Percentiles rank a stretch among this genome's conserved stretches.
These are phyloP conservation scores for Furnarius figulus DNA, from an alignment of 2,113 vertebrate species.

Conservation along the genomic window DNA sequence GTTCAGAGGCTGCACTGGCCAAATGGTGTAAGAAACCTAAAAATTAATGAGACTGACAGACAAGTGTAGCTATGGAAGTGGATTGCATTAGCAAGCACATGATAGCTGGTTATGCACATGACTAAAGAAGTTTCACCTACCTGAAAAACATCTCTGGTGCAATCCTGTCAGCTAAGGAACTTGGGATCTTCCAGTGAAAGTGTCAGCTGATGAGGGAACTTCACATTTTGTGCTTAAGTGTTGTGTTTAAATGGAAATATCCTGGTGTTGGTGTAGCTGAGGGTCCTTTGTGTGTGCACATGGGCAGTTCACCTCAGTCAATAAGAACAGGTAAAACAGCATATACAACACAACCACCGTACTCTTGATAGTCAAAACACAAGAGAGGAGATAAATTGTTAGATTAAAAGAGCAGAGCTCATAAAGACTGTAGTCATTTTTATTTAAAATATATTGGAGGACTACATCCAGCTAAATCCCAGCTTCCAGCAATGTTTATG, in stretches of 20 bases:
- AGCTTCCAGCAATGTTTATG: not conserved
- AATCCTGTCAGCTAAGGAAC: not conserved
- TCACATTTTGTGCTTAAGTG: not conserved
- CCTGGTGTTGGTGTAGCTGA: fast-evolving
- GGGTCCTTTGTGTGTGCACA: not conserved
- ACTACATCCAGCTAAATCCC: not conserved
- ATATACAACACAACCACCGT: not conserved
- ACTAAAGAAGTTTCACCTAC: not conserved
- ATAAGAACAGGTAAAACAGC: not conserved
- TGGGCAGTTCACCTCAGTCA: not conserved
- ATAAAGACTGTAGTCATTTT: not conserved
- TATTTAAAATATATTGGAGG: not conserved
- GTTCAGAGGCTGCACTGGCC: not conserved
- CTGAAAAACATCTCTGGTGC: not conserved
- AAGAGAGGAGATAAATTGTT: not conserved
- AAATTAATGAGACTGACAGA: not conserved
- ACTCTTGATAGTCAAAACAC: not conserved
- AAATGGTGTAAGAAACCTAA: not conserved
- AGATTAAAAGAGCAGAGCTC: not conserved
- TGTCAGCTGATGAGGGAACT: no score
- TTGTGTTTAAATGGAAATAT: not conserved
- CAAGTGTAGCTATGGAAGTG: not conserved
- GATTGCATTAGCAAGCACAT: not conserved
- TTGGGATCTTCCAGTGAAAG: not conserved
- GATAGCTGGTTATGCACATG: not conserved